phyloP scores from a whole-genome alignment of 2,797 vertebrate species.

The Falco columbarius region DNA sequence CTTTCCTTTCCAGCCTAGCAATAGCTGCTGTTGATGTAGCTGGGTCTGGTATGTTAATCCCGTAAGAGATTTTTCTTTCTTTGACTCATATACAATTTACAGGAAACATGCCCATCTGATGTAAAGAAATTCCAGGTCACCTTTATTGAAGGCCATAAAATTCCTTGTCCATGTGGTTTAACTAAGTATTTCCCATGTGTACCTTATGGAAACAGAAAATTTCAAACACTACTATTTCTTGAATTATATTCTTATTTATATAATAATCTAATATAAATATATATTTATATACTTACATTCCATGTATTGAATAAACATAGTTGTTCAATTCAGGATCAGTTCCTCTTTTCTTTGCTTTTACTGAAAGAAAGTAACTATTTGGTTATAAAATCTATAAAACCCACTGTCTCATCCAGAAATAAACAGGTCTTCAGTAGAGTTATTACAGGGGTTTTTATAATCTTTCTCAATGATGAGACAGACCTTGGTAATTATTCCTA shows the following conservation, averaged over 20 bases:
- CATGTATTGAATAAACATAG: background rate
- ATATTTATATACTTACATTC: background rate
- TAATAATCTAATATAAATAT: background rate
- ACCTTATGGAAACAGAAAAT: background rate
- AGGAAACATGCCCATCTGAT: background rate
- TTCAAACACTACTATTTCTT: background rate
- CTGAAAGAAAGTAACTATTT: background rate
- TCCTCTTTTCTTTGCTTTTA: background rate
- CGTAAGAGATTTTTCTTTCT: background rate
- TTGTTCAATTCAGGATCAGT: background rate
- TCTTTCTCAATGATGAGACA: background rate
- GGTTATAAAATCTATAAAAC: background rate
- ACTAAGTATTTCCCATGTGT: background rate
- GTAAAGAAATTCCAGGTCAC: background rate
- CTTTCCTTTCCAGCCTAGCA: background rate
- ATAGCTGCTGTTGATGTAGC: conserved; percentile 27
- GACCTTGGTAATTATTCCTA: background rate
- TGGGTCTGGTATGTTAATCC: conserved; percentile 12
- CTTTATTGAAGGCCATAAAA: background rate
- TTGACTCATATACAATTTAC: background rate
- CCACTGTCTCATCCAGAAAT: background rate
- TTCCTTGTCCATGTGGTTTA: background rate
- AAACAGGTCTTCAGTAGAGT: background rate
- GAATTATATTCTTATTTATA: background rate
- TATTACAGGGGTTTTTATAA: background rate